Evolutionary conservation across 2,797 vertebrate genomes (phyloP), one percentile per base, ranked within the genome.

Genomic region (Melanotaenia maccullochi): DNA sequence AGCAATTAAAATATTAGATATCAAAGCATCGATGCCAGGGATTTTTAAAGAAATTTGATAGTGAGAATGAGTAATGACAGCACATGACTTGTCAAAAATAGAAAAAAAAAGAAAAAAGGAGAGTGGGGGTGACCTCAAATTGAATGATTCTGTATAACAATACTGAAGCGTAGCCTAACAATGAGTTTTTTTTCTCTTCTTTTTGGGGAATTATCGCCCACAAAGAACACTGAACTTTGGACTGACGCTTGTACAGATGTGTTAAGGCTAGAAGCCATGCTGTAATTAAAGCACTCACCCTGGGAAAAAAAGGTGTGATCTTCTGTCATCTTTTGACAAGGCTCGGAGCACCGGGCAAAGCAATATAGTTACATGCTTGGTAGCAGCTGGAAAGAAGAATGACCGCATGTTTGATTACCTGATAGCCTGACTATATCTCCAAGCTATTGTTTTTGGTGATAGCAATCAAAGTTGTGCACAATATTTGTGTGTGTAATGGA

Each of bases 221-320:
- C 82, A 87, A 87, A 89, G 92, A 94, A 90, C 76, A 52, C 69
- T 91, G 92, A 94, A 93, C 93, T 94, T 90, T 93, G 86, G 87
- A 90, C 91, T 94, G 94, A 95, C 95, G 93, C 94, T 93, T 94
- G 94, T 94, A 93, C 87, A 89, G 91, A 93, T 94, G 93, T 90
- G 93, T 70, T 85, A 85, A 82, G 82, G 90, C 92, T 90, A 91
- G 92, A 86, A 94, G 90, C 92, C 88, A 84, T 76, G 85, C 90
- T 93, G 94, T 94, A 96, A 96, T 97, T 96, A 96, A 96, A 95
- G 92, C 87, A 88, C 92, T 90, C 88, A 90, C 92, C 90, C 82
- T 83, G 13, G 13, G 33, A 81, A 89, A 89, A 38, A 93, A 93
- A 96, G 95, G 95, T 95, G 95, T 94, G 92, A 94, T 93, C 93